These are phyloP conservation scores for Scleropages formosus DNA, from an alignment of 2,797 vertebrate genomes.

Conservation along the genomic window DNA sequence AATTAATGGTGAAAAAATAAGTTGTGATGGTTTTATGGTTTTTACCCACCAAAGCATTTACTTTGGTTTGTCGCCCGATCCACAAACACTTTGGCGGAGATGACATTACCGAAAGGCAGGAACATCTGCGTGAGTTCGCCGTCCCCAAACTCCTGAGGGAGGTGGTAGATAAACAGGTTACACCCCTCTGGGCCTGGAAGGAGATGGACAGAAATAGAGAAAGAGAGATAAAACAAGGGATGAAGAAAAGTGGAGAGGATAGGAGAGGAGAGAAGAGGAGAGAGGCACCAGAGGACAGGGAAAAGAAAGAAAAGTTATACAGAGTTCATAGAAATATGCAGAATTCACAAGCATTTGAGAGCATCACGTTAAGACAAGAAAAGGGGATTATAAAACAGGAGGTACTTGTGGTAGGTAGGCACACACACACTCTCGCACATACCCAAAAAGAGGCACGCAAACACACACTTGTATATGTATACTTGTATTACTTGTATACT, in stretches of 20 bases:
- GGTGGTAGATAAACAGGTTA: conserved; percentile 99
- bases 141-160: conserved; percentile 99
- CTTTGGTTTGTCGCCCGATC: conserved; percentile 99
- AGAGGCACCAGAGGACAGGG: conserved; percentile 32
- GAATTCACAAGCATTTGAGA: too few relatives aligned
- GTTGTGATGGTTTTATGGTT: conserved; percentile 72
- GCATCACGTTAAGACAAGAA: too few relatives aligned
- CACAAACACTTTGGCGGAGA: conserved; percentile 99
- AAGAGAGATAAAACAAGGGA: conserved; percentile 45
- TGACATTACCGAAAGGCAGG: conserved; percentile 99
- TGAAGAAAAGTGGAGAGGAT: conserved; percentile 17
- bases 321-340: too few relatives aligned
- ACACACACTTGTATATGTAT: too few relatives aligned
- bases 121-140: conserved; percentile 99
- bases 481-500: too few relatives aligned
- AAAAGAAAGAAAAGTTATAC: conserved; percentile 4
- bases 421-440: conserved; percentile 25
- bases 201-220: conserved; percentile 46
- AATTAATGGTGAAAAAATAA: conserved; percentile 68
- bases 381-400: too few relatives aligned
- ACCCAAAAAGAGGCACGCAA: conserved; percentile 14
- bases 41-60: conserved; percentile 99
- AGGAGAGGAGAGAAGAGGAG: not conserved
- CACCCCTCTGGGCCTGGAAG: conserved; percentile 93
- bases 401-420: too few relatives aligned